These are phyloP conservation scores for Corythornis cristatus DNA, from an alignment of 2,113 vertebrate genomes.

Conservation along the genomic window DNA sequence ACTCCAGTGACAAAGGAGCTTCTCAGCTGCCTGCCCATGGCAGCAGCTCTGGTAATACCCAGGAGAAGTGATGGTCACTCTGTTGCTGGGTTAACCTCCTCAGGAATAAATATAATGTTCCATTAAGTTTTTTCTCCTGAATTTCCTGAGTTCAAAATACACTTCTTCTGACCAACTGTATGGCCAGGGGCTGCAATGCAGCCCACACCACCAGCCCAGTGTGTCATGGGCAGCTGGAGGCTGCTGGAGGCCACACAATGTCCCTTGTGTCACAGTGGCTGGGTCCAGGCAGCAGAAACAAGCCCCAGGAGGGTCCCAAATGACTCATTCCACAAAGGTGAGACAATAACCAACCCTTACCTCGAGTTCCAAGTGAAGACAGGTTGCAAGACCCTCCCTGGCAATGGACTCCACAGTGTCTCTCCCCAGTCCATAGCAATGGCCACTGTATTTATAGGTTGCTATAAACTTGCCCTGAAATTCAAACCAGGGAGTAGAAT, in stretches of 20 bases:
- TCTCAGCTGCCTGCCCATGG: not conserved
- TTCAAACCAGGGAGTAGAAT: not conserved
- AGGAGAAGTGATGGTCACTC: not conserved
- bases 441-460: slow-evolving; percentile 80
- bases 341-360: slow-evolving; percentile 39
- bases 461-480: slow-evolving; percentile 90
- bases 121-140: not conserved
- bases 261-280: not conserved
- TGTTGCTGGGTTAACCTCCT: not conserved
- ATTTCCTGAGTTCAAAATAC: not conserved
- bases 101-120: not conserved
- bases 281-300: not conserved
- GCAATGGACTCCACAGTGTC: slow-evolving; percentile 88
- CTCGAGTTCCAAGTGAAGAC: slow-evolving; percentile 92
- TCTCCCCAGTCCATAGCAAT: slow-evolving; percentile 84
- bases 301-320: not conserved
- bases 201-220: not conserved
- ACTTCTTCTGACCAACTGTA: not conserved
- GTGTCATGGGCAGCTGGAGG: not conserved
- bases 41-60: not conserved
- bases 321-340: not conserved
- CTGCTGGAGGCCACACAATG: not conserved
- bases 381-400: slow-evolving; percentile 88
- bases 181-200: not conserved
- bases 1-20: not conserved